phyloP scores from a whole-genome alignment of 2,888 invertebrate species.

The Lingula anatina region DNA sequence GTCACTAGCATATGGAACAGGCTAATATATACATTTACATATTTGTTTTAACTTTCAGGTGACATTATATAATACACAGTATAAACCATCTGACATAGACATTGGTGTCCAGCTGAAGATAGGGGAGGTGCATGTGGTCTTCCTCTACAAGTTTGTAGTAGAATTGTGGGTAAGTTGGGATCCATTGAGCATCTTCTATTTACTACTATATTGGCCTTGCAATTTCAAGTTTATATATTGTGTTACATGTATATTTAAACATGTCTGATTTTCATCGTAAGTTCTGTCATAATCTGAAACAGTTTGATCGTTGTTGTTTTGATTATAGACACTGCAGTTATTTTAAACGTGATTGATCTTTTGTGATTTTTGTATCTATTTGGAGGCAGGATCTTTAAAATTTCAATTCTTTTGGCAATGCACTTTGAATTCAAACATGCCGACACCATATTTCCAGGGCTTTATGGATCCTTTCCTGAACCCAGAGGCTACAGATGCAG shows the following conservation, averaged over 20 bases:
- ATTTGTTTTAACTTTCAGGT: conserved; percentile 3
- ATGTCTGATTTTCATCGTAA: background rate
- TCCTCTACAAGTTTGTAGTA: conserved; percentile 57
- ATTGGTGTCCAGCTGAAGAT: conserved; percentile 67
- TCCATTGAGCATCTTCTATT: background rate
- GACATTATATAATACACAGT: no score
- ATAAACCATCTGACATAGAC: no score
- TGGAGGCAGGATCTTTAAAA: no score
- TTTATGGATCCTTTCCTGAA: conserved; percentile 50
- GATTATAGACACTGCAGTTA: background rate
- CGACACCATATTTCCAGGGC: conserved; percentile 40
- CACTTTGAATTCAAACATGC: no score
- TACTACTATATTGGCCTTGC: background rate
- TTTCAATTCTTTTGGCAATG: no score
- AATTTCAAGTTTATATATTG: background rate
- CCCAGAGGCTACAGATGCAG: conserved; percentile 37
- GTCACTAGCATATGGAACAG: no score
- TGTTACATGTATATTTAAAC: background rate
- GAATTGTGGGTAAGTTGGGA: conserved; percentile 46
- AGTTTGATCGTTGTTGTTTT: background rate
- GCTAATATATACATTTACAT: no score
- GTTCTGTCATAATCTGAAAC: background rate
- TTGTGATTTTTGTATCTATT: no score
- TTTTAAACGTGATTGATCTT: background rate
- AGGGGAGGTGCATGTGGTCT: conserved; percentile 68